Base-by-base conservation (phyloP, 2,888 invertebrate genomes). In the Caradrina clavipalpis region DNA sequence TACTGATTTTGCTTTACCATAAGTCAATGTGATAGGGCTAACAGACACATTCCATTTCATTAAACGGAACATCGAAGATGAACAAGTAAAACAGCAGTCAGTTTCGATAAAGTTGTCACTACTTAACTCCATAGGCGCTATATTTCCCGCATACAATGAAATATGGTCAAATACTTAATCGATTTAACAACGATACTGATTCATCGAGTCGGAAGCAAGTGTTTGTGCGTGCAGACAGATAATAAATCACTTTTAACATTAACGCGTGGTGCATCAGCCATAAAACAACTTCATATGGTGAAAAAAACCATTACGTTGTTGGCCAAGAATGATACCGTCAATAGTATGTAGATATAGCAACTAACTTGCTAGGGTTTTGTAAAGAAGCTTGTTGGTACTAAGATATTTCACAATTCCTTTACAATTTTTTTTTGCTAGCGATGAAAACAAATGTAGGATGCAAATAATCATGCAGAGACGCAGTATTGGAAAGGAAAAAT, bases 121-220 rank as follows among this genome's bases (percentile, higher is more conserved):
- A 53, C 21, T 8, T 19, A 21, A 10, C 11, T 49, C 15, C 3
- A 22, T 17, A 26, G 39, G 39, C 2, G n/a, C 22, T 5, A 15
- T 51, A 50, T 11, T 21, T 76, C 73, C 78, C 68, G 61, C 57
- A 22, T 42, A 53, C 17, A 58, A 57, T 19, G 19, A 64, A 56
- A 60, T 22, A 74, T 61, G 8, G 49, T 56, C 22, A 39, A 69
- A 26, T 39, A 51, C 19, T 11, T 39, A 64, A 73, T 68, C 15
- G 59, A 45, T 63, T 22, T 47, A 61, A 57, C 17, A 50, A 56
- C 57, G 26, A 78, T 58, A 74, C 62, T 62, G 35, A 62, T 42
- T 49, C 47, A 73, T 61, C 15, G 15, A 61, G 50, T 71, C 67
- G 80, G 80, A 76, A 79, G 64, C 61, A 50, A 56, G 1, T 39